Base-by-base conservation (phyloP, 2,113 vertebrate species). In the Nesospiza acunhae region DNA sequence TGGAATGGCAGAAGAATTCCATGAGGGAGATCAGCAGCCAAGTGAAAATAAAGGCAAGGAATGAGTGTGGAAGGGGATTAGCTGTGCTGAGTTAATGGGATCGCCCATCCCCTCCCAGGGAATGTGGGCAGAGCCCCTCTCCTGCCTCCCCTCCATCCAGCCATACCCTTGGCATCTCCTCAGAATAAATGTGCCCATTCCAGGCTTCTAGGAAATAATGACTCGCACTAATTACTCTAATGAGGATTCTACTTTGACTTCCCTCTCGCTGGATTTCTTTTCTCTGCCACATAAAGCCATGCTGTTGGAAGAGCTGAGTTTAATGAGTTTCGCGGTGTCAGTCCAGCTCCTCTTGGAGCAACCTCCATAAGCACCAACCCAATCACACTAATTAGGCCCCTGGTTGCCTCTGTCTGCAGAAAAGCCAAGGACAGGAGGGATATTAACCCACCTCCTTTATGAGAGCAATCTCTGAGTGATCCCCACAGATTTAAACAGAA, bases 311-410 rank as follows among this genome's bases (percentile, higher is more conserved):
- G 83, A 49, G 42, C 52, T 7, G 64, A 73, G 53, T 52, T 67
- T 88, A 94, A 95, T 95, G 91, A 96, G 73, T 96, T 95, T 64
- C 44, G 2, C 58, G 46, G 63, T 91, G 67, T 53, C 79, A 69
- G 90, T 87, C 84, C 72, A 91, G 90, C 31, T 96, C 79, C 81
- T 96, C 58, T 64, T 90, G 91, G 81, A 96, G 90, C 70, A 84
- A 31, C 78, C 91, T 87, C 69, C 81, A 80, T 31, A 73, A 72
- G 63, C 93, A 95, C 56, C 80, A 92, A 58, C 72, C 88, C 94
- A 90, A 92, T 76, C 85, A 70, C 83, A 44, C 94, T 97, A 96
- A 97, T 96, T 82, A 91, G 93, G 92, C 83, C 95, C 90, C 93
- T 86, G 5, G 93, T 93, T 70, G 66, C 90, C 84, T 33, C 84